A percentile compares a stretch with the other conserved stretches of the same genome.
Conservation (phyloP, 1,140 invertebrate genomes). For the Drosophila ercepeae region DNA sequence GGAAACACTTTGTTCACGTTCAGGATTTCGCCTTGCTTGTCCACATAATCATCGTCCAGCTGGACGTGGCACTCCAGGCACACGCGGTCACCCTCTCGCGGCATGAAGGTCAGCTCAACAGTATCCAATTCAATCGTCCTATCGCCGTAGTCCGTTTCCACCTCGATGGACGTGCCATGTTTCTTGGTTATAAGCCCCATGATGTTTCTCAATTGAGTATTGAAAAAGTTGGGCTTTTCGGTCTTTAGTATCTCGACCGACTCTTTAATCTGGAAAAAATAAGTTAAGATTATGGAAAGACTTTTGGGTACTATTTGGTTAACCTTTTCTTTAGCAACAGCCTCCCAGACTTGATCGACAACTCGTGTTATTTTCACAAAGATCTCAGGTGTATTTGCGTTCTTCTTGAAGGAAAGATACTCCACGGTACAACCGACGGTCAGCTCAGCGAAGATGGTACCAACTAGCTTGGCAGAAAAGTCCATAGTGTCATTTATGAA, state of each 20-base stretch:
- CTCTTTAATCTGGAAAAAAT: slow-evolving; percentile 8
- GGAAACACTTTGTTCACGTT: slow-evolving; percentile 58
- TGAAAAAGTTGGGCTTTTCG: slow-evolving; percentile 79
- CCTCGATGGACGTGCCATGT: slow-evolving; percentile 82
- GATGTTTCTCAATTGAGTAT: slow-evolving; percentile 84
- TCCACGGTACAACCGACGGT: slow-evolving; percentile 51
- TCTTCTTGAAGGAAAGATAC: slow-evolving; percentile 43
- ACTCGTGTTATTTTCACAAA: slow-evolving; percentile 57
- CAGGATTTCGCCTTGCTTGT: slow-evolving; percentile 70
- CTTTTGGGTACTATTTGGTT: neutral
- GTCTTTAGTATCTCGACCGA: slow-evolving; percentile 35
- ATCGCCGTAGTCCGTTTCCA: slow-evolving; percentile 85
- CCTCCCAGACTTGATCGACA: slow-evolving; percentile 56
- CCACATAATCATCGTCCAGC: slow-evolving; percentile 57
- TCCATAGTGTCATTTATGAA: slow-evolving; percentile 41
- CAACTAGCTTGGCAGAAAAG: slow-evolving; percentile 39
- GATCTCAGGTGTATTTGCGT: neutral
- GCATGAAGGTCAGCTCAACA: slow-evolving; percentile 84
- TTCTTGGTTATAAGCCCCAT: slow-evolving; percentile 85
- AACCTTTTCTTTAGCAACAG: slow-evolving; percentile 6
- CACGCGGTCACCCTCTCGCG: slow-evolving; percentile 68
- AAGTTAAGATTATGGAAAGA: neutral
- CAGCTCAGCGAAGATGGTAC: slow-evolving; percentile 32
- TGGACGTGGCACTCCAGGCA: slow-evolving; percentile 64
- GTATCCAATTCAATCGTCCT: slow-evolving; percentile 85